These are phyloP conservation scores for Drosophila subquinaria DNA, from an alignment of 2,888 invertebrate genomes.

Conservation along the genomic window DNA sequence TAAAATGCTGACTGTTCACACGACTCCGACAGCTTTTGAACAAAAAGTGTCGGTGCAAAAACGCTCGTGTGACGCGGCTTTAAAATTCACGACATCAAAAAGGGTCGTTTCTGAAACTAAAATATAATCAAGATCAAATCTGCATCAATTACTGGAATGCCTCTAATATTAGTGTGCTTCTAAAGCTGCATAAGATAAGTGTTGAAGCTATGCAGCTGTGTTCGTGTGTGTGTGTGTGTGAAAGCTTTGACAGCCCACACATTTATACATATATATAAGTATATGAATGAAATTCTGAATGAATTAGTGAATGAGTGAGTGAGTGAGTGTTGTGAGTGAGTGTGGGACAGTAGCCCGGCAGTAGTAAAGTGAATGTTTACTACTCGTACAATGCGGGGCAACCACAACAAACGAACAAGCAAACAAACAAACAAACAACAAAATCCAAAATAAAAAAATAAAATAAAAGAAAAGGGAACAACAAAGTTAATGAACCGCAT, in stretches of 20 bases:
- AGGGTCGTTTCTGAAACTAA: too few relatives aligned
- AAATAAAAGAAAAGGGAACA: constrained; percentile 8
- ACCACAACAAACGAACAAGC: constrained; percentile 17
- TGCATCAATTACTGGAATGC: too few relatives aligned
- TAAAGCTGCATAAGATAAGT: constrained; percentile 4
- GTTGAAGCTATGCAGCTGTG: constrained; percentile 10
- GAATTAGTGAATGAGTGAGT: constrained; percentile 47
- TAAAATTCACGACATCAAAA: too few relatives aligned
- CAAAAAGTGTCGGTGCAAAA: too few relatives aligned
- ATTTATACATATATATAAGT: constrained; percentile 20
- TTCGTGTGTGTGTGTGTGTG: constrained; percentile 26
- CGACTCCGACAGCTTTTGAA: too few relatives aligned
- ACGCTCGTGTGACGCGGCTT: too few relatives aligned
- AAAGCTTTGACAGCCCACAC: constrained; percentile 35
- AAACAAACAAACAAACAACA: background rate
- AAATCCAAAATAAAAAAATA: constrained; percentile 7
- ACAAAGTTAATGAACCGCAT: constrained; percentile 52
- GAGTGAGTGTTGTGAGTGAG: constrained; percentile 43
- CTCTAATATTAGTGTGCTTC: constrained; percentile 16
- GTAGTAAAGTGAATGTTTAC: constrained; percentile 55
- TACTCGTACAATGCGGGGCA: constrained; percentile 36
- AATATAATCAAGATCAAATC: too few relatives aligned
- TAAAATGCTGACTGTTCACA: too few relatives aligned
- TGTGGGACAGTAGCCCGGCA: constrained; percentile 33
- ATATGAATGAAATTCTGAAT: constrained; percentile 45